Conservation (phyloP, 2,113 vertebrate genomes). For the Aleadryas rufinucha region DNA sequence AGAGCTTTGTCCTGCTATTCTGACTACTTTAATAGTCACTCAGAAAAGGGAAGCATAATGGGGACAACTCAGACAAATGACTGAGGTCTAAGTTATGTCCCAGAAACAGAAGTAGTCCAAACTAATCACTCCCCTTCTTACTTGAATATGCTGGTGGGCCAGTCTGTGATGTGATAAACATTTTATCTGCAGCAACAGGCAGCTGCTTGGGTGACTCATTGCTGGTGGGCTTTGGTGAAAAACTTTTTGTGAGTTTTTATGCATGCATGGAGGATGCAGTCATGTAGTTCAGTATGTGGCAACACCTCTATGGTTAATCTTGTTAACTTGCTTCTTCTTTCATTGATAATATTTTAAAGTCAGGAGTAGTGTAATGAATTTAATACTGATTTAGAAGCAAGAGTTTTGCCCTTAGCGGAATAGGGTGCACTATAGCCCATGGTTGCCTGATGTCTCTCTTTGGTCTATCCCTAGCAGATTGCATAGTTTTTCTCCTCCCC, state of each 20-base stretch:
- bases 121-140: background rate
- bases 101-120: background rate
- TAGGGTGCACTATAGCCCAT: background rate
- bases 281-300: background rate
- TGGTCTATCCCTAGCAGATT: background rate
- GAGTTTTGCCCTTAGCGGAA: background rate
- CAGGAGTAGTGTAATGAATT: background rate
- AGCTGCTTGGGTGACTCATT: background rate
- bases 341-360: background rate
- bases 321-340: background rate
- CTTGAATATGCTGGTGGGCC: background rate
- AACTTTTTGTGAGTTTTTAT: background rate
- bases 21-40: background rate
- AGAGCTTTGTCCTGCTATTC: background rate
- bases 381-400: background rate
- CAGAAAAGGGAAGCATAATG: background rate
- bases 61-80: background rate
- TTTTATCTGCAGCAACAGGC: background rate
- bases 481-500: background rate
- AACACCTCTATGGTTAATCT: background rate
- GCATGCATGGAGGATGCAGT: fast-evolving
- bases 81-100: background rate
- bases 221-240: background rate
- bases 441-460: background rate
- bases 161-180: background rate